A percentile compares a stretch with the other conserved stretches of the same genome.
Evolutionary conservation across 2,888 invertebrate species (phyloP).

Genomic region (Drosophila fulvimacula): DNA sequence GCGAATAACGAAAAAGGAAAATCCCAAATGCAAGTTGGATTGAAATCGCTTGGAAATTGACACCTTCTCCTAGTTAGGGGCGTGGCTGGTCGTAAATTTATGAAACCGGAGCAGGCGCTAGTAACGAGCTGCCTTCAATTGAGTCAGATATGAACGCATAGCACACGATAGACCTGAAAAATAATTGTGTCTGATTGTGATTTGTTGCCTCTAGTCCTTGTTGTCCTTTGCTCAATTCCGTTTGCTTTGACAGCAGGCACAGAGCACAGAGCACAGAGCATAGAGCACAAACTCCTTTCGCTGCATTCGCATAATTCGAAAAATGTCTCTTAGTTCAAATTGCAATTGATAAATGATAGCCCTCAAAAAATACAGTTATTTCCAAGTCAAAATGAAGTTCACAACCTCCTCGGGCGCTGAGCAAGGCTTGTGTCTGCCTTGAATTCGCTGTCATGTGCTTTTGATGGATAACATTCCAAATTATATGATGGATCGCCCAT

Average conservation of each 20-base stretch:
- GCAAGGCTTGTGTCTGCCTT: slow-evolving; percentile 17
- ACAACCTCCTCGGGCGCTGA: slow-evolving; percentile 3
- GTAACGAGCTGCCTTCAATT: slow-evolving; percentile 43
- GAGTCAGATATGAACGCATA: slow-evolving; percentile 33
- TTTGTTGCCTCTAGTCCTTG: slow-evolving; percentile 34
- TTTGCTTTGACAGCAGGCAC: slow-evolving; percentile 70
- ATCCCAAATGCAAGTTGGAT: slow-evolving; percentile 53
- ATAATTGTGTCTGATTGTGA: slow-evolving; percentile 63
- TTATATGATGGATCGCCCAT: slow-evolving; percentile 47
- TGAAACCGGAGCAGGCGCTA: slow-evolving; percentile 69
- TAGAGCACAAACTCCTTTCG: slow-evolving; percentile 5
- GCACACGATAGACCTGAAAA: slow-evolving; percentile 36
- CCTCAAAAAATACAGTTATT: slow-evolving; percentile 42
- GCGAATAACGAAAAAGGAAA: slow-evolving; percentile 39
- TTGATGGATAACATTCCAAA: slow-evolving; percentile 53
- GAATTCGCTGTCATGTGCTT: slow-evolving; percentile 29
- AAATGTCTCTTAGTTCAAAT: slow-evolving; percentile 26
- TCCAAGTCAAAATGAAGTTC: slow-evolving; percentile 37
- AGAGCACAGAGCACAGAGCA: slow-evolving; percentile 44
- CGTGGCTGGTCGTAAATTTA: slow-evolving; percentile 47
- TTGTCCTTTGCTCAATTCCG: slow-evolving; percentile 29
- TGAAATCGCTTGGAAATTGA: slow-evolving; percentile 70
- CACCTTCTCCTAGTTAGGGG: slow-evolving; percentile 55
- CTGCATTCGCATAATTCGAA: slow-evolving; percentile 17
- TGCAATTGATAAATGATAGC: slow-evolving; percentile 53